phyloP scores from a whole-genome alignment of 2,113 vertebrate species.

The Pangasianodon gigas region DNA sequence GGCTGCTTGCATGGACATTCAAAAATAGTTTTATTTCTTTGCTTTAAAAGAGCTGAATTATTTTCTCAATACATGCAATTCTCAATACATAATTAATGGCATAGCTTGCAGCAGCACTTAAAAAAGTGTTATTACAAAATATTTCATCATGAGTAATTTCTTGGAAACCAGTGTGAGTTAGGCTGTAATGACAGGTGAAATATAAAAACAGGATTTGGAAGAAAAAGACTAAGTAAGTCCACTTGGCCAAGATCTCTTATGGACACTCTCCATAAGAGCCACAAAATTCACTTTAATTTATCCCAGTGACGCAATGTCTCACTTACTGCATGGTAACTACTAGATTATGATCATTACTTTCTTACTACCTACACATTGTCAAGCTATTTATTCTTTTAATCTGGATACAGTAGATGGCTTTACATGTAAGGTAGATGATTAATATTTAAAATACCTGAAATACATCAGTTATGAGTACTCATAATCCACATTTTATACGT shows the following conservation, averaged over 20 bases:
- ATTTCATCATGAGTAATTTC: slow-evolving; percentile 36
- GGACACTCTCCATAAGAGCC: background rate
- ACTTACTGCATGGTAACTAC: background rate
- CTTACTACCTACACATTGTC: slow-evolving; percentile 16
- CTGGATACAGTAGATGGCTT: slow-evolving; percentile 28
- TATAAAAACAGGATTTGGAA: slow-evolving; percentile 3
- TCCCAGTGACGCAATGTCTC: background rate
- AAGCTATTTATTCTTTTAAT: background rate
- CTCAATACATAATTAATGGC: slow-evolving; percentile 48
- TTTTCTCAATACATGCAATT: slow-evolving; percentile 57
- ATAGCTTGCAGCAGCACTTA: slow-evolving; percentile 60
- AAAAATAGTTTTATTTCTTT: slow-evolving; percentile 45
- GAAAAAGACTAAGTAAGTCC: background rate
- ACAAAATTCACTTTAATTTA: slow-evolving; percentile 9
- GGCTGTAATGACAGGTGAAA: background rate
- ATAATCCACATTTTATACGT: slow-evolving; percentile 54
- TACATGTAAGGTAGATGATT: slow-evolving; percentile 35
- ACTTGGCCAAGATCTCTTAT: background rate
- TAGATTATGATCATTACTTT: background rate
- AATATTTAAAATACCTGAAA: slow-evolving; percentile 62
- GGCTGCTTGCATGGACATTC: slow-evolving; percentile 54
- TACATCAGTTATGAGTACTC: slow-evolving; percentile 53
- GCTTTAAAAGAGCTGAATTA: slow-evolving; percentile 24
- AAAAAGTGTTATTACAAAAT: slow-evolving; percentile 60
- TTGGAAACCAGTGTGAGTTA: background rate